phyloP scores from a whole-genome alignment of 2,888 invertebrate species.

The Amphipoea oculea region DNA sequence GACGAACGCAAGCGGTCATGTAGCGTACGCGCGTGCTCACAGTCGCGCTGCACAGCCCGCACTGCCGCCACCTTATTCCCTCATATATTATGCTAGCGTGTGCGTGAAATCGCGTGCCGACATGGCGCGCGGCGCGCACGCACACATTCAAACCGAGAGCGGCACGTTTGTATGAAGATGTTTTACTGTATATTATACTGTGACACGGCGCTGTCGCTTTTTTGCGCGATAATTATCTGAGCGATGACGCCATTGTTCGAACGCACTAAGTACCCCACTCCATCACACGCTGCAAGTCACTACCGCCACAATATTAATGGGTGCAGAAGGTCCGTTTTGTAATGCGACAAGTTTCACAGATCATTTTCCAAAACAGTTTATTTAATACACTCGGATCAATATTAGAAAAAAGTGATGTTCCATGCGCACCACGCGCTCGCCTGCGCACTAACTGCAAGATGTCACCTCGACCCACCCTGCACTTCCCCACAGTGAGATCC shows the following conservation, averaged over 20 bases:
- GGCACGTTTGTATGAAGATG: too few species aligned
- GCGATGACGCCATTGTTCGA: constrained; percentile 65
- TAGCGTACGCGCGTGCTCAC: too few species aligned
- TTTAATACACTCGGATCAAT: too few species aligned
- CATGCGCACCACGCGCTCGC: neutral
- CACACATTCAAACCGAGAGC: too few species aligned
- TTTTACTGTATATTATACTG: too few species aligned
- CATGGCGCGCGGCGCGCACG: too few species aligned
- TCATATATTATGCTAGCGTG: too few species aligned
- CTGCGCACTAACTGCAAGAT: too few species aligned
- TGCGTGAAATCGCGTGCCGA: too few species aligned
- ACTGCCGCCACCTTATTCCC: too few species aligned
- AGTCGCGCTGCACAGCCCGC: too few species aligned
- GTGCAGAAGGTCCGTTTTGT: constrained; percentile 40
- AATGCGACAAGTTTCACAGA: neutral
- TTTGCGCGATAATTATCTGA: constrained; percentile 68
- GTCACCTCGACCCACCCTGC: neutral
- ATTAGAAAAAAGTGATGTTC: neutral
- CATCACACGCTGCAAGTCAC: constrained; percentile 61
- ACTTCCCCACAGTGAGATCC: neutral
- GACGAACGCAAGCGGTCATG: too few species aligned
- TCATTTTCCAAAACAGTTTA: neutral
- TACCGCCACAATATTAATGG: neutral
- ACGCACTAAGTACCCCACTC: constrained; percentile 57
- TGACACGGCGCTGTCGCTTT: constrained; percentile 60